These are phyloP conservation scores for Polyommatus icarus DNA, from an alignment of 2,888 invertebrate genomes.

Conservation along the genomic window DNA sequence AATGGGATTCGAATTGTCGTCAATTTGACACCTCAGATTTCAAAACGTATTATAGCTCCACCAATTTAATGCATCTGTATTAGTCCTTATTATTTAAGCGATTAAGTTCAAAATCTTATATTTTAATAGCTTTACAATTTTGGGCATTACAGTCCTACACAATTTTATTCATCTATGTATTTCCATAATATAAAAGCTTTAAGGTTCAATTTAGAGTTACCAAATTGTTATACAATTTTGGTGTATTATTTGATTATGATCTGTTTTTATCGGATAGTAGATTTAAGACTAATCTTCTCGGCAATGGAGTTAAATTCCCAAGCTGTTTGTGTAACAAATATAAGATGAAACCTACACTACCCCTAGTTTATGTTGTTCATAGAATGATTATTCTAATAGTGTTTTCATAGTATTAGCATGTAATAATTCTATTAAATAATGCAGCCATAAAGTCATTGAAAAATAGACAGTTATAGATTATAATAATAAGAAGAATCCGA, in stretches of 20 bases:
- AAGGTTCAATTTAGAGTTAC: constrained; percentile 41
- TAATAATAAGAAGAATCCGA: too few relatives aligned
- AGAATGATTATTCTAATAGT: too few relatives aligned
- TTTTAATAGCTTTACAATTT: neutral
- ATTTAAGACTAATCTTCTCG: neutral
- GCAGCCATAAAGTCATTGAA: too few relatives aligned
- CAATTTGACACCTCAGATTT: constrained; percentile 61
- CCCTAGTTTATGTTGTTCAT: too few relatives aligned
- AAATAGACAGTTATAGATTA: too few relatives aligned
- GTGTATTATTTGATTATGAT: constrained; percentile 34
- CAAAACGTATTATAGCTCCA: constrained; percentile 49
- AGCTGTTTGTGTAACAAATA: neutral
- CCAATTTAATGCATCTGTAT: constrained; percentile 32
- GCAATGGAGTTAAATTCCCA: constrained; percentile 1
- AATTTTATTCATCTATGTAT: constrained; percentile 14
- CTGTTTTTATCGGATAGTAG: neutral
- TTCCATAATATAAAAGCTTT: constrained; percentile 29
- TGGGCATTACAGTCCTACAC: constrained; percentile 39
- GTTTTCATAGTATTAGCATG: too few relatives aligned
- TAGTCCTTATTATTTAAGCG: constrained; percentile 12
- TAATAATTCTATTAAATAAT: too few relatives aligned
- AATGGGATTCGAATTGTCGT: constrained; percentile 64
- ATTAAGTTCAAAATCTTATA: constrained; percentile 42
- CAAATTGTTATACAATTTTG: neutral
- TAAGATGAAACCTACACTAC: neutral